phyloP scores from a whole-genome alignment of 2,113 vertebrate genomes.

The Colistium nudipinnis region DNA sequence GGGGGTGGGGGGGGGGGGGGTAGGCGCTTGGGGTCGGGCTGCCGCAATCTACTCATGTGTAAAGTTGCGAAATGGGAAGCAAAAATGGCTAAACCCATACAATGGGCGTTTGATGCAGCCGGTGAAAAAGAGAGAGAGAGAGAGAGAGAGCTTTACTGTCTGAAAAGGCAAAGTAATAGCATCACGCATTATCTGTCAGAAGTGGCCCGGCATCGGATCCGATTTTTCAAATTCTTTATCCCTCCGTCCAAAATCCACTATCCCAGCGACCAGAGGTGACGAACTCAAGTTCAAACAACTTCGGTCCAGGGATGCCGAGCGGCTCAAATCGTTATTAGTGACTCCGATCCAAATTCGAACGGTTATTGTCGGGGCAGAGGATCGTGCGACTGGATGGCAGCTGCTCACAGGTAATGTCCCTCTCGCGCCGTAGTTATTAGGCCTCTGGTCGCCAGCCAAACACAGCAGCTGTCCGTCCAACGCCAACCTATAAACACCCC shows the following conservation, averaged over 20 bases:
- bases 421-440: conserved; percentile 69
- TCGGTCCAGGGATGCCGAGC: background rate
- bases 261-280: conserved; percentile 21
- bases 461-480: conserved; percentile 81
- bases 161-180: conserved; percentile 40
- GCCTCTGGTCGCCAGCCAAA: conserved; percentile 78
- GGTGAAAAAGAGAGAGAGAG: conserved; percentile 11
- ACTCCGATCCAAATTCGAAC: conserved; percentile 26
- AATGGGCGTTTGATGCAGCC: conserved; percentile 43
- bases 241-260: background rate
- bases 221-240: conserved; percentile 18
- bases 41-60: conserved; percentile 72
- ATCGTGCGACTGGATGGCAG: conserved; percentile 63
- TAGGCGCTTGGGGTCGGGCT: conserved; percentile 1
- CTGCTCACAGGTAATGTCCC: conserved; percentile 80
- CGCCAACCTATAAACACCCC: conserved; percentile 77
- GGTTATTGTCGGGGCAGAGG: conserved; percentile 57
- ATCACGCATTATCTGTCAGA: conserved; percentile 11
- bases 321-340: conserved; percentile 60
- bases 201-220: too few species aligned
- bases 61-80: conserved; percentile 72
- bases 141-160: conserved; percentile 24
- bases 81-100: conserved; percentile 68
- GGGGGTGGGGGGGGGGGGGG: background rate
- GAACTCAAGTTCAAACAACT: conserved; percentile 19